Percentiles rank a stretch among this genome's conserved stretches.
Conservation (phyloP, 2,113 vertebrate species). For the Halichoerus grypus region DNA sequence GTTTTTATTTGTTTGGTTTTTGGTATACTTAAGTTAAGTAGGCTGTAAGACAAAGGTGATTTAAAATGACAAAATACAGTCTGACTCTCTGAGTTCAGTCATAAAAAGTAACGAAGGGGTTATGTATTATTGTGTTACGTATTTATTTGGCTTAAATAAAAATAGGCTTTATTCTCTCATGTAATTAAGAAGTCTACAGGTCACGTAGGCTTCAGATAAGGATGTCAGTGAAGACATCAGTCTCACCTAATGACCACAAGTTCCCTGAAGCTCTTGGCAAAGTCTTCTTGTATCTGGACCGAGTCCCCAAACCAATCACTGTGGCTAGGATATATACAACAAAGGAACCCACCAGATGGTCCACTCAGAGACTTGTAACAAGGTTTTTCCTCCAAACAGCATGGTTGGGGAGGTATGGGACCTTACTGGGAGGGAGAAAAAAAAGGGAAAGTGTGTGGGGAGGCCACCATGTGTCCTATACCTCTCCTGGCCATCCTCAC, state of each 20-base stretch:
- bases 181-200: neutral
- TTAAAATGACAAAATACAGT: constrained; percentile 12
- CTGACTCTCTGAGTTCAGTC: neutral
- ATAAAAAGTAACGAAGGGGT: constrained; percentile 8
- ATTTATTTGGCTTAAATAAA: constrained; percentile 27
- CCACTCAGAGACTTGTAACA: neutral
- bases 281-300: neutral
- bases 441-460: too few species aligned
- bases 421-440: neutral
- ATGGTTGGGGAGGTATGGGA: neutral
- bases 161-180: neutral
- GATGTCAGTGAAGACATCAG: neutral
- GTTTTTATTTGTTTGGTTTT: neutral
- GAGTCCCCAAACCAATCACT: neutral
- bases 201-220: neutral
- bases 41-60: neutral
- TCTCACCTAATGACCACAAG: neutral
- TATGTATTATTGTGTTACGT: neutral
- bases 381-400: neutral
- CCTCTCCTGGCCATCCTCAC: neutral
- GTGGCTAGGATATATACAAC: neutral
- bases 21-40: neutral
- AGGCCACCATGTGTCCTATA: fast-evolving
- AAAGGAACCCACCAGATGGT: neutral
- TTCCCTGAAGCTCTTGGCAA: neutral